Conservation (phyloP, 2,797 vertebrate genomes). For the Zalophus californianus region DNA sequence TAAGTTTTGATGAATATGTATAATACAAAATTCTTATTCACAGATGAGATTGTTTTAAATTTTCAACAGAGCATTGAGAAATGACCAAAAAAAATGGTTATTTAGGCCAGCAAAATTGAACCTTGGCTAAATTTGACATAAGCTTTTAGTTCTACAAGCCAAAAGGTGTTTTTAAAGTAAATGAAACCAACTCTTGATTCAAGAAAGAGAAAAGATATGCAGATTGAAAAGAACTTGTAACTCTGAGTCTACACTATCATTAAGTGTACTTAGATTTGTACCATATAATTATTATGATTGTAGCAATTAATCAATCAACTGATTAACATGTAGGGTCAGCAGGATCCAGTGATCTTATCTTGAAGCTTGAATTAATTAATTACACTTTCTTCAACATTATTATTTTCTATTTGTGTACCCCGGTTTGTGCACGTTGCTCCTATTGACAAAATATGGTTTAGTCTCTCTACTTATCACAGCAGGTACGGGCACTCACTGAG, state of each 20-base stretch:
- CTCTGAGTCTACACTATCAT: slow-evolving; percentile 87
- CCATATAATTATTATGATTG: slow-evolving; percentile 91
- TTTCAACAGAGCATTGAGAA: slow-evolving; percentile 46
- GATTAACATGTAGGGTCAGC: slow-evolving; percentile 89
- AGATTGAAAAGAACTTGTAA: slow-evolving; percentile 87
- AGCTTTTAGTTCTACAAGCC: slow-evolving; percentile 2
- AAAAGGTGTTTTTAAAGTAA: slow-evolving; percentile 68
- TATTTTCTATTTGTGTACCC: slow-evolving; percentile 87
- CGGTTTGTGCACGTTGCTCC: slow-evolving; percentile 81
- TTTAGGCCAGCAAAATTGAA: slow-evolving; percentile 42
- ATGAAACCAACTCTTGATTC: slow-evolving; percentile 78
- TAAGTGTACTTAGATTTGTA: slow-evolving; percentile 88
- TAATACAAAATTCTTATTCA: not conserved
- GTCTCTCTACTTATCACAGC: slow-evolving; percentile 82
- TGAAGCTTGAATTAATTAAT: slow-evolving; percentile 90
- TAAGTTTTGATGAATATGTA: not conserved
- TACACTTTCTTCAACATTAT: slow-evolving; percentile 87
- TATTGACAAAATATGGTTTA: slow-evolving; percentile 83
- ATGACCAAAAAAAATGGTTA: slow-evolving; percentile 12
- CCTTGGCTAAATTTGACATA: slow-evolving; percentile 52
- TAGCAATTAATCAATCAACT: slow-evolving; percentile 91
- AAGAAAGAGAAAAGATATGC: slow-evolving; percentile 87
- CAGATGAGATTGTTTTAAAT: not conserved
- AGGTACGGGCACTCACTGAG: slow-evolving; percentile 70
- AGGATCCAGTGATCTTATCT: slow-evolving; percentile 88